phyloP scores from a whole-genome alignment of 2,113 vertebrate genomes.

The Haemorhous mexicanus region DNA sequence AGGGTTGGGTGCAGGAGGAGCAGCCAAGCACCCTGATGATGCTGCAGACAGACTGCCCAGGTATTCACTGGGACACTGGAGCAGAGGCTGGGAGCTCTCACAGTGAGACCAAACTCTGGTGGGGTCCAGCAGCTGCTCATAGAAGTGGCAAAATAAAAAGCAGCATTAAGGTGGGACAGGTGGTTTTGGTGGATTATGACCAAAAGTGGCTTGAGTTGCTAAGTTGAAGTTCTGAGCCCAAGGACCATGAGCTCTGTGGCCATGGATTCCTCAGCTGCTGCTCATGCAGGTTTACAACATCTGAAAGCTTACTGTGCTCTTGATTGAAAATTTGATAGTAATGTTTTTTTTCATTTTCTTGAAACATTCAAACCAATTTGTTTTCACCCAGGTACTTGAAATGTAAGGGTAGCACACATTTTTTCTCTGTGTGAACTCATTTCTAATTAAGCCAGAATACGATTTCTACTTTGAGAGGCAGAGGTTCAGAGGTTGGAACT shows the following conservation, averaged over 20 bases:
- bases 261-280: not conserved
- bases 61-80: not conserved
- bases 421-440: not conserved
- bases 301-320: not conserved
- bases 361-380: not conserved
- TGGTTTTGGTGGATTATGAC: not conserved
- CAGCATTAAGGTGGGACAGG: not conserved
- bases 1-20: not conserved
- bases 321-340: not conserved
- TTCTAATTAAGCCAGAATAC: not conserved
- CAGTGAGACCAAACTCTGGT: not conserved
- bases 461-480: not conserved
- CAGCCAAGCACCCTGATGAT: not conserved
- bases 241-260: not conserved
- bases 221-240: not conserved
- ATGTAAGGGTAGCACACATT: not conserved
- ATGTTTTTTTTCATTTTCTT: not conserved
- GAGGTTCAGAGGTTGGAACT: not conserved
- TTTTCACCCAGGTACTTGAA: not conserved
- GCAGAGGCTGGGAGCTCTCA: rapidly evolving
- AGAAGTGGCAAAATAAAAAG: not conserved
- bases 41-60: not conserved
- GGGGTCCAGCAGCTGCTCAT: not conserved
- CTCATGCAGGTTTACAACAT: not conserved
- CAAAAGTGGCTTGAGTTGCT: not conserved